Percentiles rank a stretch among this genome's conserved stretches.
These are phyloP conservation scores for Enteromius thamalakanensis DNA, from an alignment of 2,797 vertebrate genomes.

Conservation along the genomic window DNA sequence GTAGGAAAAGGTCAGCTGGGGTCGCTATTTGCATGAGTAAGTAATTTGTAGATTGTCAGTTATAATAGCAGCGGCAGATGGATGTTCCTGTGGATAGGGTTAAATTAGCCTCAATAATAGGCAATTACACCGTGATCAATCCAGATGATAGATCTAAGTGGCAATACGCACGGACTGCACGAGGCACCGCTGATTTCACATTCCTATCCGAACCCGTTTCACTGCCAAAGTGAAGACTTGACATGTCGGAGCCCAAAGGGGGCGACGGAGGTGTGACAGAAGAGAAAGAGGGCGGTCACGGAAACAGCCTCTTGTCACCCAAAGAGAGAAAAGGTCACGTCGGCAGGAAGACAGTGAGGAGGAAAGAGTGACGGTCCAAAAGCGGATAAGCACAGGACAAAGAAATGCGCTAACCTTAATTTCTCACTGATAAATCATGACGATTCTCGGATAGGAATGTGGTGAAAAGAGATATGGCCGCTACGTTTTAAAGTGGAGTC, in stretches of 20 bases:
- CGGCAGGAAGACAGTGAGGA: constrained; percentile 33
- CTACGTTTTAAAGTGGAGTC: constrained; percentile 32
- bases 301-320: constrained; percentile 66
- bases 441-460: constrained; percentile 12
- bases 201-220: constrained; percentile 76
- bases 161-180: constrained; percentile 88
- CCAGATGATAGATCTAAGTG: constrained; percentile 99
- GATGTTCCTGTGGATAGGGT: constrained; percentile 91
- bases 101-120: constrained; percentile 99
- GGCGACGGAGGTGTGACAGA: neutral
- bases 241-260: constrained; percentile 24
- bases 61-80: constrained; percentile 91
- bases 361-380: constrained; percentile 30
- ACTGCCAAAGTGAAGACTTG: constrained; percentile 50
- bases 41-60: constrained; percentile 98
- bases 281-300: constrained; percentile 29
- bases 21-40: constrained; percentile 98
- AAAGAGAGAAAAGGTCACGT: constrained; percentile 66
- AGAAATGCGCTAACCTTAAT: neutral
- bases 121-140: constrained; percentile 98
- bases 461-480: constrained; percentile 25
- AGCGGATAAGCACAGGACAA: constrained; percentile 18
- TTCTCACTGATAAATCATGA: constrained; percentile 33
- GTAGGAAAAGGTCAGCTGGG: constrained; percentile 90
- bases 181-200: constrained; percentile 67